Evolutionary conservation across 2,797 vertebrate species (phyloP).

Genomic region (Sciaenops ocellatus): DNA sequence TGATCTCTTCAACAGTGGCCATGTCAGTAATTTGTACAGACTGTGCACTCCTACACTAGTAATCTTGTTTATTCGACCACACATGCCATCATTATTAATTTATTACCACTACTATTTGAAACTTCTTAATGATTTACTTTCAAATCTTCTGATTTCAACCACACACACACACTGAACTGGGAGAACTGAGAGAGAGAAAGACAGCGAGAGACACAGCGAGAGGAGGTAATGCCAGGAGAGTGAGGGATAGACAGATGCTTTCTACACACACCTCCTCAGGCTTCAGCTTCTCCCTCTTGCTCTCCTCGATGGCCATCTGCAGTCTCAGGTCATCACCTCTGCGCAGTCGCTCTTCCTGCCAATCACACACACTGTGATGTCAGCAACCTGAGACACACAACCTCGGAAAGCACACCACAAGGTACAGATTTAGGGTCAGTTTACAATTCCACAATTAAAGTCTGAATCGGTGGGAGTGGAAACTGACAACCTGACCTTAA

Average conservation of each 20-base stretch:
- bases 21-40: not conserved
- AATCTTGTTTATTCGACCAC: not conserved
- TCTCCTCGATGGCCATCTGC: conserved; percentile 96
- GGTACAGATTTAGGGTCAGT: conserved; percentile 34
- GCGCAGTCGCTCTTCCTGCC: conserved; percentile 92
- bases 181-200: not conserved
- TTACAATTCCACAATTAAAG: conserved; percentile 22
- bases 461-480: conserved; percentile 1
- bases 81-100: not conserved
- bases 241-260: conserved; percentile 11
- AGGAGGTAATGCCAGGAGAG: not conserved
- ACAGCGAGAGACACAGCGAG: not conserved
- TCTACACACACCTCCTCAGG: conserved; percentile 87
- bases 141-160: not conserved
- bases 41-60: not conserved
- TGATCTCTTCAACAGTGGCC: not conserved
- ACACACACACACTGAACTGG: not conserved
- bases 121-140: not conserved
- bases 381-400: conserved; percentile 46
- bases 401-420: conserved; percentile 24
- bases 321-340: conserved; percentile 93
- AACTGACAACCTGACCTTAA: conserved; percentile 28
- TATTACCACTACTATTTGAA: not conserved
- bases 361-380: conserved; percentile 74
- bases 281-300: conserved; percentile 90